Percentiles rank a stretch among this genome's conserved stretches.
These are phyloP conservation scores for Dermolepida albohirtum DNA, from an alignment of 2,888 invertebrate species.

Conservation along the genomic window DNA sequence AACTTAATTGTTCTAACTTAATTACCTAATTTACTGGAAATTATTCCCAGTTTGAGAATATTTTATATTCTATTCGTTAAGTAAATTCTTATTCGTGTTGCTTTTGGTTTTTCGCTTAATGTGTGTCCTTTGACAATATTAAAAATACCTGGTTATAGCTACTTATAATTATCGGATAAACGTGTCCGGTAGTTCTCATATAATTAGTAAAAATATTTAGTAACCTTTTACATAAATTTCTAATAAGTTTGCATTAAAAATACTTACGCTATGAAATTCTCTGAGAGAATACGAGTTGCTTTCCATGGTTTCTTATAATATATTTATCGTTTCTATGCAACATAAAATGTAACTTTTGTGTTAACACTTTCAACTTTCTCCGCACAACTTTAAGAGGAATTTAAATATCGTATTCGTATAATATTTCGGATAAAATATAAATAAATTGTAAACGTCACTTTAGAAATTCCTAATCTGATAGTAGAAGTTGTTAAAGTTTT, in stretches of 20 bases:
- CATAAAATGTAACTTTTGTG: background rate
- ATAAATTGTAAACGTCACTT: constrained; percentile 4
- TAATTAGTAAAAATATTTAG: too few relatives aligned
- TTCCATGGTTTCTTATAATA: too few relatives aligned
- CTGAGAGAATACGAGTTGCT: too few relatives aligned
- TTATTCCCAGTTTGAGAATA: constrained; percentile 24
- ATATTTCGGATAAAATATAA: background rate
- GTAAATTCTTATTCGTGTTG: constrained; percentile 17
- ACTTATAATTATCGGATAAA: too few relatives aligned
- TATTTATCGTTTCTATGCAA: too few relatives aligned
- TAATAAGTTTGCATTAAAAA: too few relatives aligned
- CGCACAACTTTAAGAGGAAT: background rate
- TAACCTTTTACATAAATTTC: too few relatives aligned
- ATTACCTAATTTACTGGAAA: constrained; percentile 29
- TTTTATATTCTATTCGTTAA: constrained; percentile 27
- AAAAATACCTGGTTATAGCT: too few relatives aligned
- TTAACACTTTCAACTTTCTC: background rate
- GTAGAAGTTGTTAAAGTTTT: constrained; percentile 21
- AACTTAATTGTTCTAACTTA: constrained; percentile 29
- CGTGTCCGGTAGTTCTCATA: too few relatives aligned
- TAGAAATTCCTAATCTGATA: constrained; percentile 23
- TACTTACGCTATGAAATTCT: too few relatives aligned
- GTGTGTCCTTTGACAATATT: too few relatives aligned
- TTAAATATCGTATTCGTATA: background rate
- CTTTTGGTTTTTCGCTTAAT: constrained; percentile 6